Conservation (phyloP, 2,797 vertebrate species). For the Okamejei kenojei region DNA sequence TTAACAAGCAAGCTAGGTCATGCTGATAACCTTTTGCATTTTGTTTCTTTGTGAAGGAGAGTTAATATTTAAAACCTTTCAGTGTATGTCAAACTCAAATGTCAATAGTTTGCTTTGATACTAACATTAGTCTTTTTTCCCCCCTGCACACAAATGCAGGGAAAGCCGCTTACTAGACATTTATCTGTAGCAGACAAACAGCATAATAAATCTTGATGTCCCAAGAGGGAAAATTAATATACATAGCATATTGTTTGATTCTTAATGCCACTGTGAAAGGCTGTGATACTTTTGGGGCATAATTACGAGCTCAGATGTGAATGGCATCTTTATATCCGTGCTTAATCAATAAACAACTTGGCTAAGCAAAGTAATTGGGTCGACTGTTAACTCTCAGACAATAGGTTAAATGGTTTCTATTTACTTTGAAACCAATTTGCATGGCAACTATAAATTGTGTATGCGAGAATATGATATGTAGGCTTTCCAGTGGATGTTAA, state of each 20-base stretch:
- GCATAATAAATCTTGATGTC: background rate
- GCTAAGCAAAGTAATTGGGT: background rate
- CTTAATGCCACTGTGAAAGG: background rate
- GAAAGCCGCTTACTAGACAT: background rate
- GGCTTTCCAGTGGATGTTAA: background rate
- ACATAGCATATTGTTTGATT: background rate
- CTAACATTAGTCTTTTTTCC: background rate
- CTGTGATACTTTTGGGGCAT: background rate
- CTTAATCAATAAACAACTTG: background rate
- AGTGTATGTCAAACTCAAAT: background rate
- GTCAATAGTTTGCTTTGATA: background rate
- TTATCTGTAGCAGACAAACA: background rate
- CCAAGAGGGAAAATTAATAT: background rate
- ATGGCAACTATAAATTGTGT: background rate
- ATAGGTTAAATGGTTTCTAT: background rate
- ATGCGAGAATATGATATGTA: background rate
- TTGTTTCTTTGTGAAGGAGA: background rate
- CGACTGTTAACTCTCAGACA: background rate
- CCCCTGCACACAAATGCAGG: background rate
- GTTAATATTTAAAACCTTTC: conserved; percentile 24
- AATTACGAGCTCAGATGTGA: background rate
- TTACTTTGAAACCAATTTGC: background rate
- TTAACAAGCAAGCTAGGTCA: background rate
- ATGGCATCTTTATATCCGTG: background rate
- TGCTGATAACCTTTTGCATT: background rate